Conservation (phyloP, 2,113 vertebrate genomes). For the Indri indri region DNA sequence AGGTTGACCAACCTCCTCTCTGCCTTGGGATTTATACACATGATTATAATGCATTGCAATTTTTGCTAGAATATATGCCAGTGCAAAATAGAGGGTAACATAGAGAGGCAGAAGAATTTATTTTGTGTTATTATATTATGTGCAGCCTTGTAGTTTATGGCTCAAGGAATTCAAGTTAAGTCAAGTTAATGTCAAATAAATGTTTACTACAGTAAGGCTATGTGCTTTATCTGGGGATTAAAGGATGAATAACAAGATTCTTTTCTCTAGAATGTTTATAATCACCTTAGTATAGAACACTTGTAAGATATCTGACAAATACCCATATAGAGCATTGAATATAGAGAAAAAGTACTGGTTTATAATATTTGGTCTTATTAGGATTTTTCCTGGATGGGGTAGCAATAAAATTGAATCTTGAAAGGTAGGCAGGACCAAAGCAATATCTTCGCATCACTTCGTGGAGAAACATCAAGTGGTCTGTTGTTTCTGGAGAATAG, state of each 20-base stretch:
- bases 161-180: constrained; percentile 12
- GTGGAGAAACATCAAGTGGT: neutral
- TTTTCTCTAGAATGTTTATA: neutral
- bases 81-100: neutral
- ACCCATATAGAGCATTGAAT: neutral
- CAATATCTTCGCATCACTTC: neutral
- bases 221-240: neutral
- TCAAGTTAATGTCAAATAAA: constrained; percentile 12
- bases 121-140: neutral
- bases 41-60: neutral
- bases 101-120: neutral
- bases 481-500: neutral
- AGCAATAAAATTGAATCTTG: neutral
- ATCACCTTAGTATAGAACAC: neutral
- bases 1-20: neutral
- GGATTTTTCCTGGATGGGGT: neutral
- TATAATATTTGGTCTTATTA: neutral
- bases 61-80: neutral
- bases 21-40: neutral
- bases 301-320: neutral
- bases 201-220: neutral
- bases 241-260: neutral
- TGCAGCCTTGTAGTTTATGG: neutral
- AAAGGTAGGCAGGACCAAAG: neutral
- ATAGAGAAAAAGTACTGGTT: neutral